phyloP scores from a whole-genome alignment of 2,797 vertebrate genomes.

The Salarias fasciatus region DNA sequence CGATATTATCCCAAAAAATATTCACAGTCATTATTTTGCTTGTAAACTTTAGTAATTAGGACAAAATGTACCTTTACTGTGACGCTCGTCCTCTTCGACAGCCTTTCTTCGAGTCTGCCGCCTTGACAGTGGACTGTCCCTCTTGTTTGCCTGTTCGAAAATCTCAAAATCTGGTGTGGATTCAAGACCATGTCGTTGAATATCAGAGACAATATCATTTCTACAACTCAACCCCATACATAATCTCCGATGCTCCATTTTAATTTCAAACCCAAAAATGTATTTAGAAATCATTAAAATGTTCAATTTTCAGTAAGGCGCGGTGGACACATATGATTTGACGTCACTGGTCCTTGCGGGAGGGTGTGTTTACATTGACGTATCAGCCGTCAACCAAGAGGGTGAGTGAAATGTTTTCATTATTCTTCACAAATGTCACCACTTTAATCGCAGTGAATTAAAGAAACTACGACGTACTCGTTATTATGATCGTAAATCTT shows the following conservation, averaged over 20 bases:
- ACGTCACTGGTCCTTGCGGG: slow-evolving; percentile 52
- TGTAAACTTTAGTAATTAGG: not conserved
- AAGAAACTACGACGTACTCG: no score
- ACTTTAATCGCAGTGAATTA: no score
- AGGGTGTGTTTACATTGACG: slow-evolving; percentile 76
- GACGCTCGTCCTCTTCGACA: not conserved
- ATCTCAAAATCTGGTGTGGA: rapidly evolving
- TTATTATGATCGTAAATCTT: no score
- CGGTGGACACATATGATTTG: slow-evolving; percentile 46
- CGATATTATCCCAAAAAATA: slow-evolving; percentile 8
- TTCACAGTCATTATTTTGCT: not conserved
- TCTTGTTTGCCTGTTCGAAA: slow-evolving; percentile 45
- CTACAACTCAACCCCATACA: no score
- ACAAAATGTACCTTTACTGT: not conserved
- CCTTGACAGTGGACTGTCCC: slow-evolving; percentile 28
- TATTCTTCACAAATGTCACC: slow-evolving; percentile 21
- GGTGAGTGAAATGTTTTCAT: slow-evolving; percentile 61
- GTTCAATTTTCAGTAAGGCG: slow-evolving; percentile 40
- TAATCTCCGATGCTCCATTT: no score
- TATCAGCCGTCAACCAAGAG: slow-evolving; percentile 55
- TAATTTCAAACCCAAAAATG: no score
- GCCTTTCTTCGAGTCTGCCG: slow-evolving; percentile 68
- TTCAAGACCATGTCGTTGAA: rapidly evolving
- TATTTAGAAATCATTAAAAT: not conserved
- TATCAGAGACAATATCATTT: rapidly evolving